Conservation (phyloP, 2,888 invertebrate genomes). For the Cryptosula pallasiana region DNA sequence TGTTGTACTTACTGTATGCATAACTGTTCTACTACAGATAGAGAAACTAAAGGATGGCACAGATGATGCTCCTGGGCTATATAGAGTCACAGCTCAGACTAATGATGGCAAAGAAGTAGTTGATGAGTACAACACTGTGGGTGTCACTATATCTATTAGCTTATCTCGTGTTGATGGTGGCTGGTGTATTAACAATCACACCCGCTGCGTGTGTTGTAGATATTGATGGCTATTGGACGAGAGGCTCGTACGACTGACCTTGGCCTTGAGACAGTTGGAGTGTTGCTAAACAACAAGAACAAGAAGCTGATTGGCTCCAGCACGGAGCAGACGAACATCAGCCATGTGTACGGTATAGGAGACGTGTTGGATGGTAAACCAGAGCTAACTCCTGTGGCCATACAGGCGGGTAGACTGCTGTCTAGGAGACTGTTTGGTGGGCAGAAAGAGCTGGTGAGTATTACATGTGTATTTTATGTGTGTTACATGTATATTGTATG, state of each 20-base stretch:
- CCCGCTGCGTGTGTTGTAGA: conserved; percentile 37
- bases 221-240: conserved; percentile 61
- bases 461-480: too few species aligned
- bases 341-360: conserved; percentile 87
- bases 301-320: conserved; percentile 53
- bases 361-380: conserved; percentile 66
- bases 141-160: too few species aligned
- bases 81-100: conserved; percentile 50
- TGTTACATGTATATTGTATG: too few species aligned
- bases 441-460: conserved; percentile 34
- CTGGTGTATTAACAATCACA: too few species aligned
- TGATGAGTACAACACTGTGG: conserved; percentile 59
- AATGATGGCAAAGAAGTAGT: conserved; percentile 46
- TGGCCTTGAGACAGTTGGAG: conserved; percentile 66
- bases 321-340: conserved; percentile 77
- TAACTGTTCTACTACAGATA: too few species aligned
- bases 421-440: conserved; percentile 59
- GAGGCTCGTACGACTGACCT: conserved; percentile 58
- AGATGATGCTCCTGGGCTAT: conserved; percentile 49
- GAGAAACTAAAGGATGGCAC: conserved; percentile 58
- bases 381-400: conserved; percentile 83
- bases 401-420: conserved; percentile 73
- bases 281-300: conserved; percentile 58
- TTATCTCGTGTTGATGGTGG: too few species aligned
- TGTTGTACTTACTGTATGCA: too few species aligned